Conservation (phyloP, 1,140 invertebrate genomes). For the Bombus consobrinus region DNA sequence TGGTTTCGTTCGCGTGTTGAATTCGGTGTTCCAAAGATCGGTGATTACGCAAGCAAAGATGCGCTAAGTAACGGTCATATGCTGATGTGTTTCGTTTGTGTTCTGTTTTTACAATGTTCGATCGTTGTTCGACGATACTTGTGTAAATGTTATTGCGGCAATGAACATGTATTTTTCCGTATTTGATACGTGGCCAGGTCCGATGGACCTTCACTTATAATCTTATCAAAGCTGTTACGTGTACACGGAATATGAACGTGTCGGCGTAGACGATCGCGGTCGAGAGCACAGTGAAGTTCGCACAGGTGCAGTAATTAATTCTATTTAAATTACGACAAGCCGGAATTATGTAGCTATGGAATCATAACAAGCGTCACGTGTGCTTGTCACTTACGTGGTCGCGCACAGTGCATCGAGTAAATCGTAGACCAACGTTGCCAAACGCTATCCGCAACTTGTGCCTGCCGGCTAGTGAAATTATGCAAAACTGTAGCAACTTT, state of each 20-base stretch:
- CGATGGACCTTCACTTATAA: conserved; percentile 1
- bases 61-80: conserved; percentile 12
- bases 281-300: not conserved
- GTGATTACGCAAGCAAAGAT: conserved; percentile 19
- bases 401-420: conserved; percentile 37
- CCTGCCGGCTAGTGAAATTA: conserved; percentile 15
- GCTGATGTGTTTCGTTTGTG: not conserved
- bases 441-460: not conserved
- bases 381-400: conserved; percentile 28
- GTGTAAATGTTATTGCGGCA: not conserved
- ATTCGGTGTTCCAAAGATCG: not conserved
- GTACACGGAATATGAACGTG: not conserved
- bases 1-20: conserved; percentile 1
- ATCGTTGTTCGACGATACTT: not conserved
- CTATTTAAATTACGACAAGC: conserved; percentile 54
- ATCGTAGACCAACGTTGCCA: conserved; percentile 17
- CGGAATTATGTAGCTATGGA: conserved; percentile 29
- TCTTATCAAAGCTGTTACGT: conserved; percentile 36
- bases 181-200: not conserved
- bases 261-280: not conserved
- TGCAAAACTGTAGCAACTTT: not conserved
- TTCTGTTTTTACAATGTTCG: not conserved
- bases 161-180: not conserved
- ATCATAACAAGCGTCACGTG: conserved; percentile 42
- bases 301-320: conserved; percentile 56